Percentiles rank a stretch among this genome's conserved stretches.
Evolutionary conservation across 2,888 invertebrate genomes (phyloP).

Genomic region (Ectobius pallidus): DNA sequence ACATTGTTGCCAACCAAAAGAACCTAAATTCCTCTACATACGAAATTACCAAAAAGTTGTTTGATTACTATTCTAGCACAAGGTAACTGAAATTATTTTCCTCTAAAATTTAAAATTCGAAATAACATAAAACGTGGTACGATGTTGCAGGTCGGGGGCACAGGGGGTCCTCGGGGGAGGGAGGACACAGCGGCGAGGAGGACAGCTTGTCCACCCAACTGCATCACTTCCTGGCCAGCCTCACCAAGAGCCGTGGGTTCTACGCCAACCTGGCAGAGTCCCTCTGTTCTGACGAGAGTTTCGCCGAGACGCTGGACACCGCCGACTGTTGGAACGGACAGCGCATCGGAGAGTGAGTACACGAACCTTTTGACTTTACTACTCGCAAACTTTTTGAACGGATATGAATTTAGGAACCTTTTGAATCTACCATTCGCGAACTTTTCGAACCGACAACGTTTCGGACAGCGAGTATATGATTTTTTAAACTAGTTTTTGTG

Average conservation of each 20-base stretch:
- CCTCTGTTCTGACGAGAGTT: conserved; percentile 75
- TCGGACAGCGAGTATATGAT: too few species aligned
- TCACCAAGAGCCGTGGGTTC: conserved; percentile 73
- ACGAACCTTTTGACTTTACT: background rate
- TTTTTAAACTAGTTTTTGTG: too few species aligned
- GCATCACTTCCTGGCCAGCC: conserved; percentile 54
- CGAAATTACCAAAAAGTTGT: too few species aligned
- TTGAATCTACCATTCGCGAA: too few species aligned
- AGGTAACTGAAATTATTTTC: too few species aligned
- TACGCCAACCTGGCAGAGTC: conserved; percentile 82
- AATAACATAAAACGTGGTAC: background rate
- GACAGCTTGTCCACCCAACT: conserved; percentile 45
- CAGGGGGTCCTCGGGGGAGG: conserved; percentile 38
- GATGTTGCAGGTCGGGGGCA: conserved; percentile 45
- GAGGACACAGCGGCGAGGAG: conserved; percentile 27
- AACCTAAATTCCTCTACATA: too few species aligned
- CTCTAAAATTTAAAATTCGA: too few species aligned
- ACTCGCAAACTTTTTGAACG: too few species aligned
- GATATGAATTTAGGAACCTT: too few species aligned
- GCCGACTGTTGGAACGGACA: conserved; percentile 85
- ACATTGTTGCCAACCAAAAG: too few species aligned
- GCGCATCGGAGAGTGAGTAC: conserved; percentile 74
- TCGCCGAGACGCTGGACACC: conserved; percentile 68
- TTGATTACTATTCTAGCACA: too few species aligned
- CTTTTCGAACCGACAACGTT: too few species aligned